Percentiles rank a stretch among this genome's conserved stretches.
Conservation (phyloP, 2,797 vertebrate species). For the Heliangelus exortis region DNA sequence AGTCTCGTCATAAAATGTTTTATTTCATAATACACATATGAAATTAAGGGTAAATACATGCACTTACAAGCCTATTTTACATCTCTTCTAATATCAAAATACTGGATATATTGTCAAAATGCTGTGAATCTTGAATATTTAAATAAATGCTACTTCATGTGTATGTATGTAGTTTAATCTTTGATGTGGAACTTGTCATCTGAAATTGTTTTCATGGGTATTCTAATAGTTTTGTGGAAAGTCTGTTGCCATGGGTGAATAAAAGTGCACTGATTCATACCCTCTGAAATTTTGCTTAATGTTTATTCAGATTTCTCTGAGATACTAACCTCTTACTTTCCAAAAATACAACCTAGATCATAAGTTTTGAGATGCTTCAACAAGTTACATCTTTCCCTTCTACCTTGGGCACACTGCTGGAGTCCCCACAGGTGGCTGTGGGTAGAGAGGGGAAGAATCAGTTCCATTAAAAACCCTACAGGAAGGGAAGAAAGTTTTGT, state of each 20-base stretch:
- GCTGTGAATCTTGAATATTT: neutral
- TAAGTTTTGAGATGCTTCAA: neutral
- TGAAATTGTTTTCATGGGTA: conserved; percentile 40
- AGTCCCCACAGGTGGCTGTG: neutral
- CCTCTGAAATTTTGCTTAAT: conserved; percentile 6
- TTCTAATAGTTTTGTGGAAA: conserved; percentile 17
- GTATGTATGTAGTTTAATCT: neutral
- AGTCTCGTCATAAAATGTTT: neutral
- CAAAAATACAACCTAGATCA: neutral
- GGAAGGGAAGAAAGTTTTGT: neutral
- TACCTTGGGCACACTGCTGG: neutral
- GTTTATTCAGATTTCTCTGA: neutral
- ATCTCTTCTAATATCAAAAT: neutral
- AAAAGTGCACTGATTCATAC: neutral
- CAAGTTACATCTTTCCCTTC: neutral
- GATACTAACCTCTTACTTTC: neutral
- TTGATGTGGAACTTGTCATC: conserved; percentile 44
- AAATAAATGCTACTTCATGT: neutral
- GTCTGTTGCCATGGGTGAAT: neutral
- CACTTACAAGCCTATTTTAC: neutral
- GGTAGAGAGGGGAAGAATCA: neutral
- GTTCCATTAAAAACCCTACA: neutral
- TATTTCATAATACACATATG: neutral
- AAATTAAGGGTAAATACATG: neutral
- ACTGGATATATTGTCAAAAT: neutral